These are phyloP conservation scores for Aphidoletes aphidimyza DNA, from an alignment of 2,888 invertebrate species.

Conservation along the genomic window DNA sequence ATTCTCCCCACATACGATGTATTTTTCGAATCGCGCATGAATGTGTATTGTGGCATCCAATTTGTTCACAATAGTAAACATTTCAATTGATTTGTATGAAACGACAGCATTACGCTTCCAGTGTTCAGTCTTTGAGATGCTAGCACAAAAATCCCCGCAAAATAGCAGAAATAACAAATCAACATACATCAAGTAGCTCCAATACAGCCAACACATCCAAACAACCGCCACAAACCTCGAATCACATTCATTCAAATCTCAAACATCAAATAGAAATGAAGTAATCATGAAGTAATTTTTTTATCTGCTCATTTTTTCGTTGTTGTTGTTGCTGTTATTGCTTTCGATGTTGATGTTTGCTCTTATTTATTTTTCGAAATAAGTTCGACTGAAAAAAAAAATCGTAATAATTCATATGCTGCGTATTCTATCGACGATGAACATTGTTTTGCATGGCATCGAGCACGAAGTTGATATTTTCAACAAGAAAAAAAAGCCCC, in stretches of 20 bases:
- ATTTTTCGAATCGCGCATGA: background rate
- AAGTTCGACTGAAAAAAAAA: background rate
- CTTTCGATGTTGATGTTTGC: background rate
- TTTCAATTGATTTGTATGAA: slow-evolving; percentile 40
- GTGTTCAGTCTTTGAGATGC: background rate
- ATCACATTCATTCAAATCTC: slow-evolving; percentile 3
- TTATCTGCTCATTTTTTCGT: background rate
- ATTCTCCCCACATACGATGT: background rate
- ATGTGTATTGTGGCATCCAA: background rate
- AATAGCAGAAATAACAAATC: background rate
- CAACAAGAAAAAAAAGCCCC: no score
- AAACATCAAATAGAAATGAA: slow-evolving; percentile 38
- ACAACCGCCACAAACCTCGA: background rate
- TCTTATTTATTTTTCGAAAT: slow-evolving; percentile 23
- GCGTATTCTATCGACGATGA: background rate
- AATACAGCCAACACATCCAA: no score
- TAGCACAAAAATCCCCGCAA: background rate
- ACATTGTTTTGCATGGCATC: background rate
- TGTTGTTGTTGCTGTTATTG: no score
- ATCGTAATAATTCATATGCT: slow-evolving; percentile 37
- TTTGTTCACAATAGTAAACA: slow-evolving; percentile 46
- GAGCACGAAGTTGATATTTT: slow-evolving; percentile 17
- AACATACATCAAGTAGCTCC: no score
- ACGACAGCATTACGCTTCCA: background rate
- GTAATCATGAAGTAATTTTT: background rate